phyloP scores from a whole-genome alignment of 2,113 vertebrate species.

The Elanoides forficatus region DNA sequence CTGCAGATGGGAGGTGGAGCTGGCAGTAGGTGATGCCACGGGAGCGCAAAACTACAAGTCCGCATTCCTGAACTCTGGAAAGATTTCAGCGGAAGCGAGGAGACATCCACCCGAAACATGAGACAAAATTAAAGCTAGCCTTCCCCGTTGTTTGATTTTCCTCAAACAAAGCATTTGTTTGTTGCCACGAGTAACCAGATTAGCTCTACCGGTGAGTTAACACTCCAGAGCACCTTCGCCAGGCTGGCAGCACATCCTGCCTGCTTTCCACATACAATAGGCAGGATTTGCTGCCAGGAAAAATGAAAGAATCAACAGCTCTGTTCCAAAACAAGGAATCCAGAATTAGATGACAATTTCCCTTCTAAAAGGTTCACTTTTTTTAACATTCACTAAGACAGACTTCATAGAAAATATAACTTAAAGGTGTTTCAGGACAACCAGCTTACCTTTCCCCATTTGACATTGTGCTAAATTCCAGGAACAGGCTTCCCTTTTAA shows the following conservation, averaged over 20 bases:
- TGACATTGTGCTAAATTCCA: background rate
- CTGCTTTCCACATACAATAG: slow-evolving; percentile 40
- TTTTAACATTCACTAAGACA: background rate
- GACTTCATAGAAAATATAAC: background rate
- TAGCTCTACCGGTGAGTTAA: background rate
- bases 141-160: background rate
- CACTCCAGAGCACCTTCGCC: background rate
- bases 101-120: background rate
- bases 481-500: background rate
- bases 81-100: background rate
- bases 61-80: background rate
- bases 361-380: background rate
- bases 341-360: background rate
- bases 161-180: background rate
- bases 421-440: background rate
- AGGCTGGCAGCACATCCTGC: slow-evolving; percentile 43
- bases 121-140: background rate
- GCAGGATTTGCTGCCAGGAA: slow-evolving; percentile 43
- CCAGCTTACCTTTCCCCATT: background rate
- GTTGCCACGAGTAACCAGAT: background rate
- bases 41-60: background rate
- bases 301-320: slow-evolving; percentile 29
- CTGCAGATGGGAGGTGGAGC: background rate
- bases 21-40: background rate
- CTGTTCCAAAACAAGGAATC: slow-evolving; percentile 20